These are phyloP conservation scores for Chironomus tepperi DNA, from an alignment of 1,140 invertebrate species.

Conservation along the genomic window DNA sequence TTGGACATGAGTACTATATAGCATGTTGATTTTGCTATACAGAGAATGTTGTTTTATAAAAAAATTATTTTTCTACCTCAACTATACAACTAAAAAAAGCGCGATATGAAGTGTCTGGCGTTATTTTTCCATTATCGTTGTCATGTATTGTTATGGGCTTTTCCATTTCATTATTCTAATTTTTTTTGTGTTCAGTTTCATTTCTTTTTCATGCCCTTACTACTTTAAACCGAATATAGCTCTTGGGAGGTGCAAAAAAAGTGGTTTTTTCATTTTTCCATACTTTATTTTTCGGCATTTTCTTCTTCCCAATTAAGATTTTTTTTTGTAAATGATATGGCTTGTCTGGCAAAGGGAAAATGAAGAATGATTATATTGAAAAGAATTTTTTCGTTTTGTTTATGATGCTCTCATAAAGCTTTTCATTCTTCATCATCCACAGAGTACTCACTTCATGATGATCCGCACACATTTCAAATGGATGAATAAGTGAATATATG, in stretches of 20 bases:
- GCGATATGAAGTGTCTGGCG: slow-evolving; percentile 16
- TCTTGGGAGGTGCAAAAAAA: background rate
- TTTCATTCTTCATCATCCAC: background rate
- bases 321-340: background rate
- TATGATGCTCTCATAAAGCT: slow-evolving; percentile 1
- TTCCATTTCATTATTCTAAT: slow-evolving; percentile 9
- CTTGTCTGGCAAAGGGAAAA: background rate
- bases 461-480: slow-evolving; percentile 12
- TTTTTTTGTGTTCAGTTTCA: no score
- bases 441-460: background rate
- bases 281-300: background rate
- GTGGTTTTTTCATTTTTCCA: slow-evolving; percentile 2
- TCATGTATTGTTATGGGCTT: slow-evolving; percentile 13
- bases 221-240: background rate
- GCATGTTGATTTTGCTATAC: slow-evolving; percentile 18
- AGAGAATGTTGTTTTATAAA: slow-evolving; percentile 18
- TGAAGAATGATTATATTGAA: background rate
- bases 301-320: background rate
- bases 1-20: background rate
- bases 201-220: background rate
- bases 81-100: background rate
- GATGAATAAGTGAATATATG: slow-evolving; percentile 3
- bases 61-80: slow-evolving; percentile 17
- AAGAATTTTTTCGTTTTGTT: background rate
- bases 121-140: slow-evolving; percentile 21